Percentiles rank a stretch among this genome's conserved stretches.
phyloP scores from a whole-genome alignment of 2,888 invertebrate genomes.

The Meteorus colon region DNA sequence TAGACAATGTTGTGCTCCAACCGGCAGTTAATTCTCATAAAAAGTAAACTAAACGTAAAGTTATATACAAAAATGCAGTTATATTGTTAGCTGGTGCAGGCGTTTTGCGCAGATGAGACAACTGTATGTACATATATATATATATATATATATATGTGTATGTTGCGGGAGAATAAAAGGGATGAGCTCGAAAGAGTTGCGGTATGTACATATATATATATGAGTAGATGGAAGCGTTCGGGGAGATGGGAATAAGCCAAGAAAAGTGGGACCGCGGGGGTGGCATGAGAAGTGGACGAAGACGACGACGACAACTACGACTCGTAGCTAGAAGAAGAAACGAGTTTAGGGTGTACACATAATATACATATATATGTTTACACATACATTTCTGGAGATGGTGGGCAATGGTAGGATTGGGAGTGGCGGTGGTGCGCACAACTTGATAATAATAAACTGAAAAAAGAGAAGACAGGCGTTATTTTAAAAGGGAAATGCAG shows the following conservation, averaged over 20 bases:
- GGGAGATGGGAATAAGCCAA: conserved; percentile 23
- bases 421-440: conserved; percentile 56
- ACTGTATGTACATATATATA: conserved; percentile 15
- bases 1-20: conserved; percentile 27
- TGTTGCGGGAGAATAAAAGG: conserved; percentile 8
- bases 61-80: conserved; percentile 59
- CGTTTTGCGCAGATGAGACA: conserved; percentile 45
- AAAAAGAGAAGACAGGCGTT: conserved; percentile 68
- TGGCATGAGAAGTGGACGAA: conserved; percentile 28
- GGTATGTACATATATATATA: conserved; percentile 20
- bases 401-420: conserved; percentile 32
- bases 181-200: conserved; percentile 38
- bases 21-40: conserved; percentile 62
- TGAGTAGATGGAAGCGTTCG: conserved; percentile 18
- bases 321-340: conserved; percentile 24
- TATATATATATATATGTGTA: not conserved
- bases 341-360: conserved; percentile 15
- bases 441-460: conserved; percentile 73
- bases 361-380: conserved; percentile 7
- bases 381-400: conserved; percentile 31
- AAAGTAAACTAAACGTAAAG: conserved; percentile 59
- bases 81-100: conserved; percentile 45
- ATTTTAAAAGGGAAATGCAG: conserved; percentile 74
- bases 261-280: not conserved
- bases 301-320: conserved; percentile 25